phyloP scores from a whole-genome alignment of 2,113 vertebrate species.

The Stegostoma tigrinum region DNA sequence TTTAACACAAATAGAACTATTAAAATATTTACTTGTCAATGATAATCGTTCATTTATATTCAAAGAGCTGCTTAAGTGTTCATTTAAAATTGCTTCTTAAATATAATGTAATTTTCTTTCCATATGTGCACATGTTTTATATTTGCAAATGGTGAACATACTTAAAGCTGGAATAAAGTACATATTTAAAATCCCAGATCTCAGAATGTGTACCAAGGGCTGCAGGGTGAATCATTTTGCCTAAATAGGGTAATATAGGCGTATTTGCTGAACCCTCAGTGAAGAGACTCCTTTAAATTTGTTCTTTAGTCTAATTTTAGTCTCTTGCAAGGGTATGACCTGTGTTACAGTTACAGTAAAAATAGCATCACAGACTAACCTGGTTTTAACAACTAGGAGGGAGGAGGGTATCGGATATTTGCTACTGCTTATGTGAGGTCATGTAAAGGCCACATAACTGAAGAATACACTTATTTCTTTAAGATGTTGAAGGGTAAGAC shows the following conservation, averaged over 20 bases:
- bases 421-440: slow-evolving; percentile 13
- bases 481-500: neutral
- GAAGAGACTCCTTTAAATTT: slow-evolving; percentile 29
- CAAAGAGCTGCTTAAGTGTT: neutral
- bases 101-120: neutral
- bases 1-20: neutral
- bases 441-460: slow-evolving; percentile 3
- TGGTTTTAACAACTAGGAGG: slow-evolving; percentile 18
- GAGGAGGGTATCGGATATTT: slow-evolving; percentile 20
- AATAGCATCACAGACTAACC: slow-evolving; percentile 28
- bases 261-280: slow-evolving; percentile 26
- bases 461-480: neutral
- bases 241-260: slow-evolving; percentile 32
- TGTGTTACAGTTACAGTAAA: slow-evolving; percentile 21
- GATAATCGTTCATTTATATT: neutral
- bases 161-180: neutral
- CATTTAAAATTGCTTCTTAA: neutral
- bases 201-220: neutral
- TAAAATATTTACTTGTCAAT: neutral
- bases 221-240: neutral
- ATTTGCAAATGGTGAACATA: neutral
- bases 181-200: slow-evolving; percentile 1
- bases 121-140: neutral
- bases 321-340: slow-evolving; percentile 33
- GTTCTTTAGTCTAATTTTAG: slow-evolving; percentile 36